phyloP scores from a whole-genome alignment of 1,140 invertebrate species.

The Ceratitis capitata region DNA sequence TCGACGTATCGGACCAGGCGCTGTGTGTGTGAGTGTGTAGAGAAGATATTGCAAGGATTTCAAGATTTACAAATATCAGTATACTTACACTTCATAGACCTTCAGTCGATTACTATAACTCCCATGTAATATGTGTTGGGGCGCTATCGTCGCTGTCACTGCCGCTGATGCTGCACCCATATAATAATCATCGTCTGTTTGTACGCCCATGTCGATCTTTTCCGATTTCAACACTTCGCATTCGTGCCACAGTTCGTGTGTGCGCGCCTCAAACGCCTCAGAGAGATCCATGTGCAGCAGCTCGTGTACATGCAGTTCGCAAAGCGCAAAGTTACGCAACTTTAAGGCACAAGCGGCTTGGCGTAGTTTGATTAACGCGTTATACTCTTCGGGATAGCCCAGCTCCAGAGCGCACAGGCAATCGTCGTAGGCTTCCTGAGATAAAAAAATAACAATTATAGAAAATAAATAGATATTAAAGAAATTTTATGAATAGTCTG shows the following conservation, averaged over 20 bases:
- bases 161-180: slow-evolving; percentile 18
- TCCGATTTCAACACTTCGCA: slow-evolving; percentile 55
- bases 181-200: slow-evolving; percentile 53
- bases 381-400: slow-evolving; percentile 55
- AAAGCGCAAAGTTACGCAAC: slow-evolving; percentile 55
- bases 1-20: slow-evolving; percentile 52
- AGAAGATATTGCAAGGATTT: neutral
- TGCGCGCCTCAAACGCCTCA: slow-evolving; percentile 54
- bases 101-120: slow-evolving; percentile 41
- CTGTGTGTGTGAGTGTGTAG: slow-evolving; percentile 36
- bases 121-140: slow-evolving; percentile 32
- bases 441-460: neutral
- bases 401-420: slow-evolving; percentile 54
- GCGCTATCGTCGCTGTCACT: neutral
- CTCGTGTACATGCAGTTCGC: slow-evolving; percentile 55
- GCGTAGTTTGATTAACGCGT: slow-evolving; percentile 55
- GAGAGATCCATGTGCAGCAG: slow-evolving; percentile 56
- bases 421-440: slow-evolving; percentile 55
- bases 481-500: neutral
- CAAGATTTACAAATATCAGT: neutral
- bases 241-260: slow-evolving; percentile 55
- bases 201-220: slow-evolving; percentile 54
- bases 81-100: slow-evolving; percentile 54
- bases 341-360: slow-evolving; percentile 61
- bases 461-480: neutral